Conservation (phyloP, 2,888 invertebrate genomes). For the Marasmarcha lunaedactyla region DNA sequence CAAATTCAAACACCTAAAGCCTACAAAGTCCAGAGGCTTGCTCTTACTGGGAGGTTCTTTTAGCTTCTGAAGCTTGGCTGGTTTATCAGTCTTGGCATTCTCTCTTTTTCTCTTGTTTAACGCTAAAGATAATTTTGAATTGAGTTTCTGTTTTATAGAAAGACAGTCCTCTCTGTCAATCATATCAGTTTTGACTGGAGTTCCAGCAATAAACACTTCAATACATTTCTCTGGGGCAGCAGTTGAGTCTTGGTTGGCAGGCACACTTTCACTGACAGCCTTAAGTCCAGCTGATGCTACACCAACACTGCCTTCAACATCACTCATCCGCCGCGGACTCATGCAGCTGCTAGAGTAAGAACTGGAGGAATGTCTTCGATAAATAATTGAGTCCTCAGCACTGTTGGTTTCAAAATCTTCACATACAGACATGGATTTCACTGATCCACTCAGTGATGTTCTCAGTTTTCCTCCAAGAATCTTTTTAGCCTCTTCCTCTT, state of each 20-base stretch:
- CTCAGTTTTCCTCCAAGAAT: conserved; percentile 44
- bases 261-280: not conserved
- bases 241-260: no score
- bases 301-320: conserved; percentile 39
- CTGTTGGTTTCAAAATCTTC: conserved; percentile 73
- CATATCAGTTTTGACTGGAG: conserved; percentile 25
- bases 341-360: conserved; percentile 80
- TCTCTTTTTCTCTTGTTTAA: conserved; percentile 57
- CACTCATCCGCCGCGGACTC: conserved; percentile 73
- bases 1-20: conserved; percentile 37
- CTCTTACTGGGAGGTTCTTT: conserved; percentile 16
- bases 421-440: conserved; percentile 69
- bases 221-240: not conserved
- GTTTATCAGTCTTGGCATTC: conserved; percentile 38
- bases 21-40: conserved; percentile 11
- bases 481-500: conserved; percentile 41
- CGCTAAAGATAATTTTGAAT: conserved; percentile 51
- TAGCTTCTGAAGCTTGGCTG: conserved; percentile 39
- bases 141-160: conserved; percentile 55
- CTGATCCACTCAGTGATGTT: conserved; percentile 42
- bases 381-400: conserved; percentile 84
- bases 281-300: not conserved
- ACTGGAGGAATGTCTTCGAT: conserved; percentile 85
- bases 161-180: conserved; percentile 56
- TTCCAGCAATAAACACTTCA: conserved; percentile 9